Base-by-base conservation (phyloP, 2,113 vertebrate species). In the Turdus rufiventris region DNA sequence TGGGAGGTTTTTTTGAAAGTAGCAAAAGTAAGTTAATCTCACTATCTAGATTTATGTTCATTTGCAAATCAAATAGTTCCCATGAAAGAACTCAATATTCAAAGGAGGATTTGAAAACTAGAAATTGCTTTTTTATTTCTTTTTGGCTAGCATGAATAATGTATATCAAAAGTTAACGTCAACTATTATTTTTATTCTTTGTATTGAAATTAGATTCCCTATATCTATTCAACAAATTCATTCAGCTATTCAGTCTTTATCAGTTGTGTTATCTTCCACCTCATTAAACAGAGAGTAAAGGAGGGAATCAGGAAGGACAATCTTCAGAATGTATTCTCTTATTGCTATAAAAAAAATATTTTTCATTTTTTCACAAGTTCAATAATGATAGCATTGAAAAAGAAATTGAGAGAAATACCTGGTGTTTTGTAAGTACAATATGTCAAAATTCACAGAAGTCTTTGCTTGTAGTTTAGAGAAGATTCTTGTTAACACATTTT, bases 161-260 rank as follows among this genome's bases (percentile, higher is more conserved):
- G 15, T 63, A 65, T 31, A 61, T 81, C n/a, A 72, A 74, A 87
- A 93, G 10, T 21, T 91, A 89, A 61, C 5, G 15, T 78, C 60
- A 72, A 26, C 56, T 89, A 65, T 78, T 94, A 71, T 72, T 95
- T 91, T 90, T 84, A 62, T 88, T 58, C n/a, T 89, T 54, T 86
- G 9, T 67, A 89, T 79, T 90, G 58, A 94, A 75, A 92, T 87
- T 94, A 73, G 26, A 74, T 82, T 82, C 34, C 42, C 19, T 36
- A 3, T 47, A 63, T 65, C 51, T 79, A 56, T 79, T 91, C 48
- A 93, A 56, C 19, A 85, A 73, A 89, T 74, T 73, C 23, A 36
- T 74, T 93, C 87, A 85, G 5, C 81, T 93, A 36, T 93, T 93
- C 81, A 75, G 53, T 83, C 67, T 92, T 82, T 57, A 78, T 78